Conservation (phyloP, 2,888 invertebrate genomes). For the Cataglyphis cursor region DNA sequence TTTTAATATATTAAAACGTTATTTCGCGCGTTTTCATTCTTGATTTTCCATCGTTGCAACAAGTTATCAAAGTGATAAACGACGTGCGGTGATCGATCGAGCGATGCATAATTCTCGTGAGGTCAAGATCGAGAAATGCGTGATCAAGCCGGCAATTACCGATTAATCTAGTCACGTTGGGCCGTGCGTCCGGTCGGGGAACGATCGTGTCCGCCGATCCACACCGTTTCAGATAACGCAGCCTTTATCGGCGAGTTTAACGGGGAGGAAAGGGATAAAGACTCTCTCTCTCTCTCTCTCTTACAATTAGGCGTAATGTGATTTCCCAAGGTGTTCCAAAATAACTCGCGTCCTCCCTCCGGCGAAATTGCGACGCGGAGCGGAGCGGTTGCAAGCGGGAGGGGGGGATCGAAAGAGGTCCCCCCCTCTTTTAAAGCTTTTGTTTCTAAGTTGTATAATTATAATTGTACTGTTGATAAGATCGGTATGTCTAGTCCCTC, state of each 20-base stretch:
- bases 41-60: not conserved
- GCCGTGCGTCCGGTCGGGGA: constrained; percentile 64
- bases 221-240: constrained; percentile 27
- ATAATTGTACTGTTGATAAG: constrained; percentile 77
- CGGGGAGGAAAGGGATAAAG: constrained; percentile 15
- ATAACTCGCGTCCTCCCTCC: constrained; percentile 63
- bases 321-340: constrained; percentile 80
- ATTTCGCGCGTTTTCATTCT: not conserved
- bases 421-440: constrained; percentile 52
- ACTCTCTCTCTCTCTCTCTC: constrained; percentile 24
- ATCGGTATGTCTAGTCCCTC: constrained; percentile 84
- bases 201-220: constrained; percentile 54
- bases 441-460: constrained; percentile 71
- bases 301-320: constrained; percentile 72
- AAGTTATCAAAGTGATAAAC: not conserved
- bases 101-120: not conserved
- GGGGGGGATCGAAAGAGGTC: constrained; percentile 31
- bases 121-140: not conserved
- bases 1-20: not conserved
- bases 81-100: not conserved
- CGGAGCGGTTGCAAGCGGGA: constrained; percentile 48
- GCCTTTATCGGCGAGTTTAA: constrained; percentile 21
- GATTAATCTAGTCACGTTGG: constrained; percentile 75
- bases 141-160: constrained; percentile 60
- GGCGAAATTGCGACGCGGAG: constrained; percentile 34